A percentile compares a stretch with the other conserved stretches of the same genome.
phyloP scores from a whole-genome alignment of 1,140 invertebrate species.

The Pogonomyrmex californicus region DNA sequence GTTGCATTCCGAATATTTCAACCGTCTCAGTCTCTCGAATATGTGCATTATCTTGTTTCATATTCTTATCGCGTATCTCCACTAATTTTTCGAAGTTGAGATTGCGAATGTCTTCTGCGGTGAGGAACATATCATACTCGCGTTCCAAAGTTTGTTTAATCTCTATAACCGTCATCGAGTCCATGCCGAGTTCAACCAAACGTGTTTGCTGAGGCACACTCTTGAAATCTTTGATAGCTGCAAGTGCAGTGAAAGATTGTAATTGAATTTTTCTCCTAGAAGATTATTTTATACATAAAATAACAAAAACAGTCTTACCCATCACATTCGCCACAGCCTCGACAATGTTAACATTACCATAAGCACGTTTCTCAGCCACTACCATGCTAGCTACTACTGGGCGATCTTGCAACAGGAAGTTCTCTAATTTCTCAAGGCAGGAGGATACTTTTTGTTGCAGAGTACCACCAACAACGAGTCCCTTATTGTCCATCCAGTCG shows the following conservation, averaged over 20 bases:
- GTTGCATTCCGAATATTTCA: conserved; percentile 77
- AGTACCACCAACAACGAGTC: conserved; percentile 88
- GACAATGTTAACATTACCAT: conserved; percentile 78
- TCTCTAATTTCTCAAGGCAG: conserved; percentile 87
- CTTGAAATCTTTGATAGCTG: conserved; percentile 86
- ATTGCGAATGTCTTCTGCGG: conserved; percentile 90
- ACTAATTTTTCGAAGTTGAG: conserved; percentile 88
- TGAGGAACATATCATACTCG: conserved; percentile 91
- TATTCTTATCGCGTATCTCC: conserved; percentile 81
- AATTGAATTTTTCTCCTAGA: background rate
- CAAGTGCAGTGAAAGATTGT: background rate
- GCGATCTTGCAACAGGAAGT: conserved; percentile 88
- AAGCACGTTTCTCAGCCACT: conserved; percentile 87
- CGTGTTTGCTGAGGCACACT: conserved; percentile 89
- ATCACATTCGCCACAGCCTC: conserved; percentile 86
- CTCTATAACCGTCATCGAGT: conserved; percentile 94
- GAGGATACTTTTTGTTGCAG: conserved; percentile 90
- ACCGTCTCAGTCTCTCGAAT: background rate
- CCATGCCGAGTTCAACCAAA: conserved; percentile 93
- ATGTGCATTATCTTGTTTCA: conserved; percentile 66
- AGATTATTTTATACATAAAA: background rate
- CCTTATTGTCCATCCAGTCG: conserved; percentile 90
- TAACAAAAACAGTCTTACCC: conserved; percentile 74
- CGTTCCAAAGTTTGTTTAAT: conserved; percentile 93
- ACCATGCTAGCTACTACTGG: conserved; percentile 90